A percentile compares a stretch with the other conserved stretches of the same genome.
Conservation (phyloP, 1,140 invertebrate species). For the Heliconius himera region DNA sequence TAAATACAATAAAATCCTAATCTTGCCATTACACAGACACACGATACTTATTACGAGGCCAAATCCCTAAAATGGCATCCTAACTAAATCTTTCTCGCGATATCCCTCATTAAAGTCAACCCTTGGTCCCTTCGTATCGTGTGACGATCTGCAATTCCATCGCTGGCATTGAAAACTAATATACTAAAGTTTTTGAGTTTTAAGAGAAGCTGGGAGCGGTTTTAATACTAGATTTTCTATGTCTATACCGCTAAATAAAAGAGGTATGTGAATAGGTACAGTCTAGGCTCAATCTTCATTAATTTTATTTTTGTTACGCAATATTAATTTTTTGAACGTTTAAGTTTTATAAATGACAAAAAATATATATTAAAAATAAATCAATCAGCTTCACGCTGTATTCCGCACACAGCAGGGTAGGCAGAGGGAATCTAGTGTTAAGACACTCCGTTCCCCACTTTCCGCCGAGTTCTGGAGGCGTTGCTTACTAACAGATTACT, state of each 20-base stretch:
- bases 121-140: constrained; percentile 52
- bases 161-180: constrained; percentile 11
- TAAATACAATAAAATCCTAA: neutral
- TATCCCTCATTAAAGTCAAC: constrained; percentile 56
- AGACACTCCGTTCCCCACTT: too few species aligned
- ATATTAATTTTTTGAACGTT: too few species aligned
- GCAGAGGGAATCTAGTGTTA: too few species aligned
- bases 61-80: constrained; percentile 28
- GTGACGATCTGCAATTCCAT: constrained; percentile 54
- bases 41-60: constrained; percentile 16
- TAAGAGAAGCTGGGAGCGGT: neutral
- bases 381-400: too few species aligned
- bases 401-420: too few species aligned
- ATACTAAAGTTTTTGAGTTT: neutral
- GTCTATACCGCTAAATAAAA: neutral
- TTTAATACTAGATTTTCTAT: neutral
- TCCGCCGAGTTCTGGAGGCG: too few species aligned
- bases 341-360: too few species aligned
- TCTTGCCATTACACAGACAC: constrained; percentile 8
- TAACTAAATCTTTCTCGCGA: constrained; percentile 33
- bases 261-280: too few species aligned
- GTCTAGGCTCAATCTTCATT: too few species aligned
- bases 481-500: too few species aligned
- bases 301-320: too few species aligned
- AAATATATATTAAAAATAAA: too few species aligned